Evolutionary conservation across 2,113 vertebrate species (phyloP).

Genomic region (Brachionichthys hirsutus): DNA sequence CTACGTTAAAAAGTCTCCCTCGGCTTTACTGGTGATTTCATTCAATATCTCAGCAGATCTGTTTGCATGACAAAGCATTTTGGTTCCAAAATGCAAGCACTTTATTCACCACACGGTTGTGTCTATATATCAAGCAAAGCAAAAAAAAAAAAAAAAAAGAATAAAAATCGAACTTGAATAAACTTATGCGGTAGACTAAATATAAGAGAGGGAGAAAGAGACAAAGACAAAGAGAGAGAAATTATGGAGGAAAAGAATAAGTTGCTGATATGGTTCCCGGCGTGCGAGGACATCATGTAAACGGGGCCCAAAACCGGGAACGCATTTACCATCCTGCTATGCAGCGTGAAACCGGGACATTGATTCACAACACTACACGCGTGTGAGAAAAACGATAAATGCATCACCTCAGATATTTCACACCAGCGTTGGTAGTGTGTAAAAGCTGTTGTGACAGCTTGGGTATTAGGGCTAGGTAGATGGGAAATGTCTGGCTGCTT

Average conservation of each 20-base stretch:
- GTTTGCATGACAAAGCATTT: slow-evolving; percentile 71
- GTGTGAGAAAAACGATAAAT: slow-evolving; percentile 84
- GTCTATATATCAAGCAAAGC: slow-evolving; percentile 1
- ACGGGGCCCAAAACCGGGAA: slow-evolving; percentile 65
- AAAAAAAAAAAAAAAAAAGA: slow-evolving; percentile 17
- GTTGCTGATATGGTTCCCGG: slow-evolving; percentile 52
- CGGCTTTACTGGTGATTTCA: slow-evolving; percentile 70
- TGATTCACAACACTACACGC: slow-evolving; percentile 88
- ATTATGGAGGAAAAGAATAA: slow-evolving; percentile 10
- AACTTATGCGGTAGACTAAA: slow-evolving; percentile 8
- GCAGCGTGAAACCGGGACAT: slow-evolving; percentile 82
- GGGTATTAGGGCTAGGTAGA: slow-evolving; percentile 72
- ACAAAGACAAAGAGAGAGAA: not conserved
- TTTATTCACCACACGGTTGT: slow-evolving; percentile 43
- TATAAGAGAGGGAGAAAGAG: slow-evolving; percentile 21
- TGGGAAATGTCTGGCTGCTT: slow-evolving; percentile 71
- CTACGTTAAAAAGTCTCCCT: slow-evolving; percentile 62
- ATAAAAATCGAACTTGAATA: slow-evolving; percentile 23
- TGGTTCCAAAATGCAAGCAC: slow-evolving; percentile 59
- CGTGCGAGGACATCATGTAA: slow-evolving; percentile 68
- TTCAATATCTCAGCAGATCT: slow-evolving; percentile 65
- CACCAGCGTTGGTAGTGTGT: slow-evolving; percentile 66
- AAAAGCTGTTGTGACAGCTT: slow-evolving; percentile 75
- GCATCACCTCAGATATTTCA: slow-evolving; percentile 76
- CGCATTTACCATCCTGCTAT: slow-evolving; percentile 82